phyloP scores from a whole-genome alignment of 2,113 vertebrate species.

The Cnemophilus loriae region DNA sequence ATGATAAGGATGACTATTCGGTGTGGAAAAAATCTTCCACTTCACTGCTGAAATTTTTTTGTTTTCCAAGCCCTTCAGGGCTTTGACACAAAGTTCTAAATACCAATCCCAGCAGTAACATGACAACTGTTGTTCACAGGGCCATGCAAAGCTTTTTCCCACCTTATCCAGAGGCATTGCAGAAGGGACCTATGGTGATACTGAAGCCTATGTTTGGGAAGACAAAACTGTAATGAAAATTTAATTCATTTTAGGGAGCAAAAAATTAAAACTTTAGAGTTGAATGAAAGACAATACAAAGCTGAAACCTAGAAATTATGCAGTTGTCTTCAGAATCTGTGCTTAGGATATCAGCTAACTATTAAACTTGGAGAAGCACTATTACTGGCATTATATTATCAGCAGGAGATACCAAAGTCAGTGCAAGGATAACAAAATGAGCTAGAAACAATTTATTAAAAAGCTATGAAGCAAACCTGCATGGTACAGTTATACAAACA shows the following conservation, averaged over 20 bases:
- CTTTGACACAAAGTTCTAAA: background rate
- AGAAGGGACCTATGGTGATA: background rate
- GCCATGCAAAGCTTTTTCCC: background rate
- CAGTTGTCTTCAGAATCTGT: background rate
- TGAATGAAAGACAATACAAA: background rate
- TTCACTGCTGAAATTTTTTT: background rate
- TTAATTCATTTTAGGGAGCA: background rate
- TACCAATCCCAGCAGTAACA: background rate
- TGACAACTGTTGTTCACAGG: background rate
- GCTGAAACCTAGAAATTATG: background rate
- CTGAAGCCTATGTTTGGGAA: background rate
- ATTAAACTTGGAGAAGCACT: background rate
- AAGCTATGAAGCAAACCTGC: slow-evolving; percentile 10
- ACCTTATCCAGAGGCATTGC: background rate
- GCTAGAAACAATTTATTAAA: slow-evolving; percentile 34
- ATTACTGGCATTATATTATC: background rate
- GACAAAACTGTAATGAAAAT: background rate
- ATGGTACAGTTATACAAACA: slow-evolving; percentile 17
- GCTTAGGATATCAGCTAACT: background rate
- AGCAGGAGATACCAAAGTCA: slow-evolving; percentile 41
- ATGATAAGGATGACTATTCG: background rate
- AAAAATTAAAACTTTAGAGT: background rate
- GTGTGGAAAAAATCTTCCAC: background rate
- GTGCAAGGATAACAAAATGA: slow-evolving; percentile 22
- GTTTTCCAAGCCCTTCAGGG: background rate